A percentile compares a stretch with the other conserved stretches of the same genome.
These are phyloP conservation scores for Malacoctenus gilli DNA, from an alignment of 2,797 vertebrate species.

Conservation along the genomic window DNA sequence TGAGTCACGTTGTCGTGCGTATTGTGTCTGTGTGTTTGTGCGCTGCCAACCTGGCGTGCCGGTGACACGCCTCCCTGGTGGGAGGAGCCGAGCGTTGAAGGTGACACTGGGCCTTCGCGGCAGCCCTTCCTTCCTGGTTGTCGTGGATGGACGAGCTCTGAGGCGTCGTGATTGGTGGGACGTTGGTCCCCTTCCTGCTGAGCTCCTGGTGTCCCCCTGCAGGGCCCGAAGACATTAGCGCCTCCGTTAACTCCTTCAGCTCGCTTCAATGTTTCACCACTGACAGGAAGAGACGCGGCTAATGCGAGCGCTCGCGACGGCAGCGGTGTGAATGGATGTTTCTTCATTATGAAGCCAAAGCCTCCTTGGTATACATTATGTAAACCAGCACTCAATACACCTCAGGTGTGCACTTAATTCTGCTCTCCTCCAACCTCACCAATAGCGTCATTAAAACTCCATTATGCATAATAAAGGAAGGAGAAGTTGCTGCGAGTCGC, in stretches of 20 bases:
- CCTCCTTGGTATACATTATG: slow-evolving; percentile 50
- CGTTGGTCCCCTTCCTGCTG: slow-evolving; percentile 7
- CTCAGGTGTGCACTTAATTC: slow-evolving; percentile 68
- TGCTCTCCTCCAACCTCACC: slow-evolving; percentile 53
- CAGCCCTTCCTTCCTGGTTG: too few species aligned
- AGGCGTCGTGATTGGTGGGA: slow-evolving; percentile 42
- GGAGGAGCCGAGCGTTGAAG: slow-evolving; percentile 18
- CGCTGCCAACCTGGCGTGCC: too few species aligned
- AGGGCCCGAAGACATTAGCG: slow-evolving; percentile 25
- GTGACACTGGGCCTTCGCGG: too few species aligned
- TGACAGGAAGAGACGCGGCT: slow-evolving; percentile 29
- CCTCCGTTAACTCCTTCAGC: slow-evolving; percentile 41
- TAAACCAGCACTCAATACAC: slow-evolving; percentile 57
- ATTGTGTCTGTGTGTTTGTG: too few species aligned
- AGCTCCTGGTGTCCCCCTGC: slow-evolving; percentile 38
- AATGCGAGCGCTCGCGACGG: slow-evolving; percentile 28
- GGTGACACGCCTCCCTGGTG: too few species aligned
- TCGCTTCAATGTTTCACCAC: slow-evolving; percentile 30
- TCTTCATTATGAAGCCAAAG: slow-evolving; percentile 58
- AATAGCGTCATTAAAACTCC: slow-evolving; percentile 65
- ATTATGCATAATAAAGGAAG: slow-evolving; percentile 60
- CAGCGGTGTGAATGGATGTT: slow-evolving; percentile 44
- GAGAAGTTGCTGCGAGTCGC: slow-evolving; percentile 36
- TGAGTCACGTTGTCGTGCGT: too few species aligned
- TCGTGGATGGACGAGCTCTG: slow-evolving; percentile 15